Percentiles rank a stretch among this genome's conserved stretches.
phyloP scores from a whole-genome alignment of 1,140 invertebrate genomes.

The Camponotus pennsylvanicus region DNA sequence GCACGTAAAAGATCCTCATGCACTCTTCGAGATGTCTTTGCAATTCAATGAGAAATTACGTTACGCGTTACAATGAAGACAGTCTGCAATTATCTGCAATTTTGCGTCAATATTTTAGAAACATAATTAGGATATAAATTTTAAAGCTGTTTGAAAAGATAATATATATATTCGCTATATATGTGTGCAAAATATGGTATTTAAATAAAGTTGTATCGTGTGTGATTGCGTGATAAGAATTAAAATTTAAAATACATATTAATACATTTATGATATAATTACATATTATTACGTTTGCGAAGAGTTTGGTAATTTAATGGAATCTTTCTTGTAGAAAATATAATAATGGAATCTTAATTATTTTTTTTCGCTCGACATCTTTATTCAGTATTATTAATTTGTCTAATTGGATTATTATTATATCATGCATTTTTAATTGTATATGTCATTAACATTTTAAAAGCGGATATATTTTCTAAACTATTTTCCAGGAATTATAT shows the following conservation, averaged over 20 bases:
- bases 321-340: background rate
- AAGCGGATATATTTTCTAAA: background rate
- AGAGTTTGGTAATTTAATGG: constrained; percentile 18
- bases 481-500: background rate
- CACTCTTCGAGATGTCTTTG: constrained; percentile 43
- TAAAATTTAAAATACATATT: constrained; percentile 50
- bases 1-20: constrained; percentile 20
- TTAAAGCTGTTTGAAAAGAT: constrained; percentile 46
- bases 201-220: constrained; percentile 5
- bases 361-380: background rate
- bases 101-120: constrained; percentile 39
- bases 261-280: background rate
- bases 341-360: constrained; percentile 14
- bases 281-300: constrained; percentile 36
- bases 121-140: constrained; percentile 57
- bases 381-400: constrained; percentile 12
- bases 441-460: background rate
- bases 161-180: background rate
- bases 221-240: constrained; percentile 33
- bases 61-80: constrained; percentile 28
- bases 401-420: background rate
- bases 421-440: background rate
- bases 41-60: constrained; percentile 56
- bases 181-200: constrained; percentile 13
- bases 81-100: constrained; percentile 42